Conservation (phyloP, 2,113 vertebrate genomes). For the Eretmochelys imbricata region DNA sequence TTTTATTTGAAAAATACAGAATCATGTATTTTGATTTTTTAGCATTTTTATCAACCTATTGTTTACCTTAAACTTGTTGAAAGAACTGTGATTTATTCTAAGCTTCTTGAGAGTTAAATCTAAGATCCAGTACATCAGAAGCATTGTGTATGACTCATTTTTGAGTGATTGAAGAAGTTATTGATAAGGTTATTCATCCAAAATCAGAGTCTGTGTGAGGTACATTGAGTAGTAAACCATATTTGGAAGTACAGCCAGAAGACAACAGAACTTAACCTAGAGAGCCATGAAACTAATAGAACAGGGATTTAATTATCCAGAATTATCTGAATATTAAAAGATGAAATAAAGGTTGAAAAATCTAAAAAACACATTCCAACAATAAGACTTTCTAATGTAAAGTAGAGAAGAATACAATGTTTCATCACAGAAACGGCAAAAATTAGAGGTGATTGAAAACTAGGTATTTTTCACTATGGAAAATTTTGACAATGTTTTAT, state of each 20-base stretch:
- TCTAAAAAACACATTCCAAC: neutral
- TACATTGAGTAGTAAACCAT: neutral
- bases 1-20: neutral
- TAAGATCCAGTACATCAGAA: neutral
- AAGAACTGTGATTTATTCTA: neutral
- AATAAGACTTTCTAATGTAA: neutral
- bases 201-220: neutral
- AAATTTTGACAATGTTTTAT: neutral
- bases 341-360: neutral
- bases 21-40: neutral
- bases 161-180: neutral
- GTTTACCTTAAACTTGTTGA: neutral
- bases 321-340: neutral
- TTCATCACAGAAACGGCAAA: neutral
- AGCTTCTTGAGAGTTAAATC: neutral
- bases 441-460: neutral
- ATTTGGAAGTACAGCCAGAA: neutral
- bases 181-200: neutral
- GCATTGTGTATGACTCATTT: neutral
- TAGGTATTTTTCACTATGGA: neutral
- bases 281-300: neutral
- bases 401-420: neutral
- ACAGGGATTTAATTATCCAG: neutral
- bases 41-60: neutral
- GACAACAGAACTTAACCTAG: neutral